Percentiles rank a stretch among this genome's conserved stretches.
phyloP scores from a whole-genome alignment of 2,113 vertebrate genomes.

The Daboia siamensis region DNA sequence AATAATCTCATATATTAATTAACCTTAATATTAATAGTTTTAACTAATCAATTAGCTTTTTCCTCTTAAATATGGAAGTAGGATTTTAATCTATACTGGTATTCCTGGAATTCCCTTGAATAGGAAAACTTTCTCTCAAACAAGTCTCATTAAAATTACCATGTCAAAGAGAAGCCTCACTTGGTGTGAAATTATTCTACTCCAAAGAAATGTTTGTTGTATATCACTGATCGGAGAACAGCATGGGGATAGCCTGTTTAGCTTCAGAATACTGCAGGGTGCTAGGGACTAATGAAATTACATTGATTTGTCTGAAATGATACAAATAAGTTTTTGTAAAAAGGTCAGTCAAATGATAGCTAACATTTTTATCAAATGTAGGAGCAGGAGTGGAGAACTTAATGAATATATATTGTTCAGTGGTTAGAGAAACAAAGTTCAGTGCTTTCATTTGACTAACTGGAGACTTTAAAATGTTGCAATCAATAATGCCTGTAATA shows the following conservation, averaged over 20 bases:
- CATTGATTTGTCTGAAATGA: constrained; percentile 10
- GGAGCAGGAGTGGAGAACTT: neutral
- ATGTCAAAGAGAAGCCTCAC: neutral
- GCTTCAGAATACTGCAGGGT: neutral
- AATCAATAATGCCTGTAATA: neutral
- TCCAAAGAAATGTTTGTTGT: neutral
- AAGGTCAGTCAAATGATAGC: neutral
- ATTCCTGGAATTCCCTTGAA: neutral
- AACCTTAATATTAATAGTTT: neutral
- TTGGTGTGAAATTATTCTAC: neutral
- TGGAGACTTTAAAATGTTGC: neutral
- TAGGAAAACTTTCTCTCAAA: neutral
- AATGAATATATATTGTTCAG: constrained; percentile 17
- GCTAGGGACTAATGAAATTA: constrained; percentile 9
- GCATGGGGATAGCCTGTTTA: constrained; percentile 19
- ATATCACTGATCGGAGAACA: neutral
- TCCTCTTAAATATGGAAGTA: neutral
- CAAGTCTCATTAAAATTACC: neutral
- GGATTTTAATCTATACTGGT: neutral
- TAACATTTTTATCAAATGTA: neutral
- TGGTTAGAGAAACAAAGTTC: neutral
- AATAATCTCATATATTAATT: neutral
- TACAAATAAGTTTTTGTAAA: neutral
- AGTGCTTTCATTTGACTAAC: neutral
- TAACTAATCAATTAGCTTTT: neutral